phyloP scores from a whole-genome alignment of 2,797 vertebrate species.

The Pangasius larnaudii region DNA sequence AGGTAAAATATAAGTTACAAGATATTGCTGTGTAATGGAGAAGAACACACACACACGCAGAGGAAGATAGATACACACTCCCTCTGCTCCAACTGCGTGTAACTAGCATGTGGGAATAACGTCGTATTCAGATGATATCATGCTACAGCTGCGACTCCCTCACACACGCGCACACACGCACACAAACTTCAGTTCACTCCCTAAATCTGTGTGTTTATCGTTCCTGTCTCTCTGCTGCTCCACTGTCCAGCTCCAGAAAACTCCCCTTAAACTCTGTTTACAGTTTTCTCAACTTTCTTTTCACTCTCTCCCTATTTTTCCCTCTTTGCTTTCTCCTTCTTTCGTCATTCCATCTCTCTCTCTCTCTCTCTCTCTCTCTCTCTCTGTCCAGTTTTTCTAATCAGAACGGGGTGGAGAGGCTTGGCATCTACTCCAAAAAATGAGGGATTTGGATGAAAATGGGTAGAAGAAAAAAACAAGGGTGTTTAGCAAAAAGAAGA shows the following conservation, averaged over 20 bases:
- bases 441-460: slow-evolving; percentile 64
- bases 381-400: slow-evolving; percentile 57
- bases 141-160: slow-evolving; percentile 58
- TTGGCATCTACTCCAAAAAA: slow-evolving; percentile 64
- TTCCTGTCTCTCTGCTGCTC: slow-evolving; percentile 13
- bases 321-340: neutral
- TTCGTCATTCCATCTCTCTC: neutral
- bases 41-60: neutral
- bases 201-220: slow-evolving; percentile 32
- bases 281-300: slow-evolving; percentile 58
- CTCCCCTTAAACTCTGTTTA: slow-evolving; percentile 37
- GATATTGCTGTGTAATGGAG: neutral
- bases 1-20: neutral
- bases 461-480: slow-evolving; percentile 5
- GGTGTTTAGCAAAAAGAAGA: neutral
- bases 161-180: slow-evolving; percentile 36
- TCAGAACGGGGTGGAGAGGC: slow-evolving; percentile 71
- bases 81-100: slow-evolving; percentile 5
- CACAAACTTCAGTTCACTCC: slow-evolving; percentile 30
- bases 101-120: slow-evolving; percentile 38
- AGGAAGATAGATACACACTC: slow-evolving; percentile 43
- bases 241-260: slow-evolving; percentile 1
- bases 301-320: slow-evolving; percentile 60
- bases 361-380: slow-evolving; percentile 28
- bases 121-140: slow-evolving; percentile 50